phyloP scores from a whole-genome alignment of 1,140 invertebrate genomes.

The Phenacoccus solenopsis region DNA sequence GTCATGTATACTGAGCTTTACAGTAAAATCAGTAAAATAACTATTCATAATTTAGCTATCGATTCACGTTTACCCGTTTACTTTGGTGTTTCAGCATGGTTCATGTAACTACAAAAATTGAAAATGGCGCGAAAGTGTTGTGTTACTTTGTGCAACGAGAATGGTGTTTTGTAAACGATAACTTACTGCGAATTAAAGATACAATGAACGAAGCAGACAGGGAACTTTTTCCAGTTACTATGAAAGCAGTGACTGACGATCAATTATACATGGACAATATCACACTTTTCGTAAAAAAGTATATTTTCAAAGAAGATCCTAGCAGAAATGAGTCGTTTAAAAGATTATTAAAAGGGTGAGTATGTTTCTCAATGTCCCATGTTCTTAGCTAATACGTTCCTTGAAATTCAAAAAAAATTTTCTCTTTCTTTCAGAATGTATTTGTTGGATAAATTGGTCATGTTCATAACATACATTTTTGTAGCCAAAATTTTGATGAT shows the following conservation, averaged over 20 bases:
- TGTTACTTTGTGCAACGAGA: constrained; percentile 85
- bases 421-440: neutral
- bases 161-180: constrained; percentile 69
- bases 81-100: constrained; percentile 50
- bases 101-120: constrained; percentile 54
- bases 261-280: neutral
- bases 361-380: too few relatives aligned
- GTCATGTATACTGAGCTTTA: too few relatives aligned
- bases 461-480: neutral
- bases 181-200: constrained; percentile 47
- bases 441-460: neutral
- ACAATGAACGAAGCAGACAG: constrained; percentile 50
- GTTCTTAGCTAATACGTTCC: too few relatives aligned
- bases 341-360: too few relatives aligned
- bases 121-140: constrained; percentile 56
- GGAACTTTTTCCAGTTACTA: constrained; percentile 51
- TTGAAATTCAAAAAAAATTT: too few relatives aligned
- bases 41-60: neutral
- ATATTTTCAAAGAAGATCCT: neutral
- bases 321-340: too few relatives aligned
- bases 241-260: constrained; percentile 41
- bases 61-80: neutral
- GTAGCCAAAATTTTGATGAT: too few relatives aligned
- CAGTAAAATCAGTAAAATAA: neutral
- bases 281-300: neutral